Evolutionary conservation across 23 tunicate genomes (phyloP), one percentile per base, ranked within the genome.

Genomic region (Corella eumyota): DNA sequence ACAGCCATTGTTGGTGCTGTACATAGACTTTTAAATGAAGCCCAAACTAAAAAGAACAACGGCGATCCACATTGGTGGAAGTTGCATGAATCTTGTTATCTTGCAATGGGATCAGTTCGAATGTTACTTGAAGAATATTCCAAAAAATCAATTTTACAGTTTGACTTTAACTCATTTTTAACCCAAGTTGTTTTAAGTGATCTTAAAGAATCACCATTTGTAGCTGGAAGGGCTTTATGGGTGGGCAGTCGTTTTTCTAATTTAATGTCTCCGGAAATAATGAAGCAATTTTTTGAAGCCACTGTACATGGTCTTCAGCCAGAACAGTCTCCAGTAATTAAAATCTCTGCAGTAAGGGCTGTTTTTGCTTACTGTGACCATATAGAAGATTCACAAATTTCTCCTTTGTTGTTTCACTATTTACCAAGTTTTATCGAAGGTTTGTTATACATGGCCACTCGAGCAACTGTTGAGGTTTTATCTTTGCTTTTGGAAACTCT

Each of bases 21-120:
- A 9, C 77, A 84, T 13, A 83, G 94, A 32, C 94, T 75, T 50
- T 47, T 84, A 36, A 61, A 56, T 15, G 76, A 68, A 30, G 77
- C 94, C 13, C 37, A 68, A 40, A 53, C 34, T 20, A 73, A 73
- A 31, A 50, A 71, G 25, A 50, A 27, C 26, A 68, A 80, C 17
- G 80, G 76, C 1, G 65, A 84, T 68, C 66, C 55, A 19, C 25
- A 64, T 33, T 84, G 94, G 94, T 84, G 94, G 94, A 84, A 84
- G 65, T 31, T 79, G 0, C 74, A 84, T 62, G 94, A 84, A 69
- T 73, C 94, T 22, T 69, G 68, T 19, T 76, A 66, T 72, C 55
- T 84, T 0, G 94, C 94, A 3, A 26, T 84, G 25, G 94, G 94
- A 13, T 84, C 94, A 25, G 94, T 84, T 0, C 79, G 66, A 6